phyloP scores from a whole-genome alignment of 2,797 vertebrate genomes.

The Acanthurus leucopareius region DNA sequence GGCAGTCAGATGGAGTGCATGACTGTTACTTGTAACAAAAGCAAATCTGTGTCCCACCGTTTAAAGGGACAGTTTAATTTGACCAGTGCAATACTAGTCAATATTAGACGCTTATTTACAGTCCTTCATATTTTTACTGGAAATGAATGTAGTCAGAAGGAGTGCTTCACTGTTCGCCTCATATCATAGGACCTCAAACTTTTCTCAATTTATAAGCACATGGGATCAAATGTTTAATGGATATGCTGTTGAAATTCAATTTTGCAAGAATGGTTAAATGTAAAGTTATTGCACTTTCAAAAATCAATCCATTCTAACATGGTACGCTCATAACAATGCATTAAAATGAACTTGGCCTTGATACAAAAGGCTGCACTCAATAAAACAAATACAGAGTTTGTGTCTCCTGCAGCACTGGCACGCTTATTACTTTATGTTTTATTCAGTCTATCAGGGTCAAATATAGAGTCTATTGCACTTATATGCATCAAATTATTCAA shows the following conservation, averaged over 20 bases:
- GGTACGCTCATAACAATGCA: conserved; percentile 32
- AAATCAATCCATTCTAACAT: conserved; percentile 56
- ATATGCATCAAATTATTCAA: not conserved
- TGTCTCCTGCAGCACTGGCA: not conserved
- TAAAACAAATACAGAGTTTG: conserved; percentile 26
- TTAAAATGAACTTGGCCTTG: conserved; percentile 38
- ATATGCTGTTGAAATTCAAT: conserved; percentile 39
- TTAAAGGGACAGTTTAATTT: not conserved
- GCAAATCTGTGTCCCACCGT: not conserved
- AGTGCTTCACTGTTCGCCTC: conserved; percentile 1
- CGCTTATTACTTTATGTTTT: not conserved
- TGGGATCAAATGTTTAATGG: conserved; percentile 44
- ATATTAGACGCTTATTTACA: conserved; percentile 3
- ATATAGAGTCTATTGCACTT: not conserved
- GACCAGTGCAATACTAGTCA: too few species aligned
- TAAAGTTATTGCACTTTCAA: conserved; percentile 55
- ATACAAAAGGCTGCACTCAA: conserved; percentile 29
- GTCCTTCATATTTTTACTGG: not conserved
- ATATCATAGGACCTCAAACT: conserved; percentile 5
- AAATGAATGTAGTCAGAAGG: not conserved
- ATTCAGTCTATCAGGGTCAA: conserved; percentile 9
- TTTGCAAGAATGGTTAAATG: conserved; percentile 39
- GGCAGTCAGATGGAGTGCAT: conserved; percentile 7
- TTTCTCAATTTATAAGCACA: conserved; percentile 20
- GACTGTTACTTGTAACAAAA: not conserved